Base-by-base conservation (phyloP, 2,113 vertebrate species). In the Junco hyemalis region DNA sequence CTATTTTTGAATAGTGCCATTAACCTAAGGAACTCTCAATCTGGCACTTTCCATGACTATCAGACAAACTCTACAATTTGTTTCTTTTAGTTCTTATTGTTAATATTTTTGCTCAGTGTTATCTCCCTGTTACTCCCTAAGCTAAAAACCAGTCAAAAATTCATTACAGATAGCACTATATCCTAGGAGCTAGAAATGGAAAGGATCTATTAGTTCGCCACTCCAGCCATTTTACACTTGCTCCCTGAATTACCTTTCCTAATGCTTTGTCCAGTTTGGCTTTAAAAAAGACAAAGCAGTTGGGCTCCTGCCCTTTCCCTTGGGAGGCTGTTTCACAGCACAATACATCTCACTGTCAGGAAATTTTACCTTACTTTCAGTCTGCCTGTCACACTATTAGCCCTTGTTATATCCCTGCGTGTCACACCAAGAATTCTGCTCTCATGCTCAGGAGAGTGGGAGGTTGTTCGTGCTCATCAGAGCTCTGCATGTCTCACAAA, bases 301-400 rank as follows among this genome's bases (percentile, higher is more conserved):
- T 78, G 64, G 86, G 76, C 25, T 93, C 38, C 89, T 61, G 47
- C n/a, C 59, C 38, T 47, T 91, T 82, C 59, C 91, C 89, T 44
- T 1, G 1, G 64, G 64, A 93, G 40, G 29, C 17, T 61, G 57
- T 66, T 95, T 76, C 83, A 74, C 69, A 84, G 69, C 35, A 81
- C 86, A 96, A 76, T 48, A 54, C 20, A 76, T 79, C 42, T 85
- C 84, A 26, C 63, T 96, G 84, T 76, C 91, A 91, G 63, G 70
- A 86, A 77, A 82, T 94, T 77, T 65, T 82, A 82, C 91, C 51
- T 87, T 69, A 13, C 47, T 36, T 85, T 91, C 86, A 90, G 92
- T 70, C 91, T 85, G 66, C 69, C 84, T 93, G 61, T 77, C 89
- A 90, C 65, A 81, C 72, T 50, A 96, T 96, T 94, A 97, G 95